Conservation (phyloP, 2,888 invertebrate genomes). For the Mechanitis mazaeus region DNA sequence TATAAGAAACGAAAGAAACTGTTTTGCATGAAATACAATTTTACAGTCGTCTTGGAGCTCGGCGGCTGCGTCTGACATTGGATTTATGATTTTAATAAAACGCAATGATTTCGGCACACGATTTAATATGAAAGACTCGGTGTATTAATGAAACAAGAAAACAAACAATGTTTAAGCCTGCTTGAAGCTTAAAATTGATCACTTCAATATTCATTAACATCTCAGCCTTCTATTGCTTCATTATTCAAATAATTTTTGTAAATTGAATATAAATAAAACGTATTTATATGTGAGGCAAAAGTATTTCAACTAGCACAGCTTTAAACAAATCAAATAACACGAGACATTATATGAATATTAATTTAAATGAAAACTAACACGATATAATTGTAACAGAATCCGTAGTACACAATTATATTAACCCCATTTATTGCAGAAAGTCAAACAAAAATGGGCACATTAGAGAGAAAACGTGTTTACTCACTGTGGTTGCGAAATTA, state of each 20-base stretch:
- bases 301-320: neutral
- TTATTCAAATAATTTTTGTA: neutral
- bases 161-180: neutral
- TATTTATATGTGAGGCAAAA: neutral
- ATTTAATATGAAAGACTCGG: neutral
- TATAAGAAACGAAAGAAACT: constrained; percentile 33
- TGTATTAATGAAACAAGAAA: neutral
- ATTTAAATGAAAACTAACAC: neutral
- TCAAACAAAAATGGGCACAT: constrained; percentile 47
- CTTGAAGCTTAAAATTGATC: neutral
- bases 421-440: constrained; percentile 10
- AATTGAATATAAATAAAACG: neutral
- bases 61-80: constrained; percentile 71
- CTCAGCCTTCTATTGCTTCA: neutral
- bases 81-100: constrained; percentile 77
- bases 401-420: neutral
- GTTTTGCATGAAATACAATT: constrained; percentile 63
- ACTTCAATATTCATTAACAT: neutral
- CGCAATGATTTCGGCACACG: constrained; percentile 38
- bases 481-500: constrained; percentile 50
- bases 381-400: neutral
- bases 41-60: constrained; percentile 57
- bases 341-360: neutral
- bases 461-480: constrained; percentile 48
- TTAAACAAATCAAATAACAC: neutral